These are phyloP conservation scores for Turnix velox DNA, from an alignment of 2,113 vertebrate species.

Conservation along the genomic window DNA sequence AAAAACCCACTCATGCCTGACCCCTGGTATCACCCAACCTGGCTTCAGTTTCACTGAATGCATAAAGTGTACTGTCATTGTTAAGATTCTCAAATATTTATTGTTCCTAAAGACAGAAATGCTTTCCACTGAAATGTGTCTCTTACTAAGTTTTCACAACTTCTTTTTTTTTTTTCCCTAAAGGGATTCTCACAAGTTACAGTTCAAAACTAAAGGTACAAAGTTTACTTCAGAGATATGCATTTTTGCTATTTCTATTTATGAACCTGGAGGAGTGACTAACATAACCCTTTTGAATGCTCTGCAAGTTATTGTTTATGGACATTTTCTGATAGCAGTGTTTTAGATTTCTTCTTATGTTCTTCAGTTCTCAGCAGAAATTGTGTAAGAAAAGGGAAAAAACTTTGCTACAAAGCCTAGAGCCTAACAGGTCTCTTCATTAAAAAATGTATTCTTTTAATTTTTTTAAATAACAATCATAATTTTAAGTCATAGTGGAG, in stretches of 20 bases:
- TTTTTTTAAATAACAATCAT: neutral
- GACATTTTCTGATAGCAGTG: neutral
- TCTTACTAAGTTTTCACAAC: neutral
- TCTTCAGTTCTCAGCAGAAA: neutral
- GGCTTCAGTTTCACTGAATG: neutral
- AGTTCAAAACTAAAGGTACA: neutral
- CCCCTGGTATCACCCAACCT: neutral
- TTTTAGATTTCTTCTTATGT: neutral
- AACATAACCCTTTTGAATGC: neutral
- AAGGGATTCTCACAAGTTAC: neutral
- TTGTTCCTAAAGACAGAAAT: neutral
- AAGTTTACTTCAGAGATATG: neutral
- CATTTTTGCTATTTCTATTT: neutral
- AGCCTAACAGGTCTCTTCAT: neutral
- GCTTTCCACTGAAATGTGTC: neutral
- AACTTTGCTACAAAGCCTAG: neutral
- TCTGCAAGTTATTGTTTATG: neutral
- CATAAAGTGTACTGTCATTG: neutral
- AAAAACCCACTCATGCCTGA: neutral
- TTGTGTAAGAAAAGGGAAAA: rapidly evolving
- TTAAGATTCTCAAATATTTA: neutral
- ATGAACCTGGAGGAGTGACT: neutral
- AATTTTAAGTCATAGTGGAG: neutral
- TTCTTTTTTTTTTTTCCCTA: neutral
- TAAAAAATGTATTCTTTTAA: too few relatives aligned